Percentiles rank a stretch among this genome's conserved stretches.
Conservation (phyloP, 92 coral and sea anemone species). For the Porites lobata region DNA sequence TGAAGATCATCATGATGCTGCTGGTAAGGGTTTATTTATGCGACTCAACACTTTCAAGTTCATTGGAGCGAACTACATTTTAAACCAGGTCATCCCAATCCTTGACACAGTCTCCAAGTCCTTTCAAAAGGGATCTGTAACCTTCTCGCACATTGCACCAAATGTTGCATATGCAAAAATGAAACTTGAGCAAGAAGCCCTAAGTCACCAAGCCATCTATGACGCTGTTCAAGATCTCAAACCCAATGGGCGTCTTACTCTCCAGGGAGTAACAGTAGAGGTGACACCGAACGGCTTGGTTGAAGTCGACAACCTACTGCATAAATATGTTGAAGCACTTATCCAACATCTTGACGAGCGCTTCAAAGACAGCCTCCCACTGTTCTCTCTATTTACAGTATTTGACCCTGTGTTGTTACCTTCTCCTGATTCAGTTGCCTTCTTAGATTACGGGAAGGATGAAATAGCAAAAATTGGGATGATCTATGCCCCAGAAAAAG, state of each 20-base stretch:
- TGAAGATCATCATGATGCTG: slow-evolving; percentile 50
- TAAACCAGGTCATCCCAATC: slow-evolving; percentile 44
- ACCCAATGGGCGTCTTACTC: slow-evolving; percentile 47
- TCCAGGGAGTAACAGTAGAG: slow-evolving; percentile 29
- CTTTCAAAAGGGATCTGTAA: slow-evolving; percentile 51
- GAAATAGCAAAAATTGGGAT: slow-evolving; percentile 31
- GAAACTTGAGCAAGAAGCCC: slow-evolving; percentile 49
- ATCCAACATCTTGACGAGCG: slow-evolving; percentile 47
- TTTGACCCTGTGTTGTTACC: slow-evolving; percentile 42
- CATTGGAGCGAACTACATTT: slow-evolving; percentile 39
- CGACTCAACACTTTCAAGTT: slow-evolving; percentile 52
- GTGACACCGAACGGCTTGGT: slow-evolving; percentile 32
- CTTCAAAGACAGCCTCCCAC: slow-evolving; percentile 44
- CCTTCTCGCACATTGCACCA: slow-evolving; percentile 57
- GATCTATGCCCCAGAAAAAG: slow-evolving; percentile 8
- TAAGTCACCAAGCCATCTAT: slow-evolving; percentile 41
- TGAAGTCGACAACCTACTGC: slow-evolving; percentile 50
- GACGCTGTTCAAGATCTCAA: slow-evolving; percentile 51
- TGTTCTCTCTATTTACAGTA: slow-evolving; percentile 40
- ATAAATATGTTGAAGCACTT: slow-evolving; percentile 39
- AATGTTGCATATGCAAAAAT: slow-evolving; percentile 46
- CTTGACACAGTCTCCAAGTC: slow-evolving; percentile 29
- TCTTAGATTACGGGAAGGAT: slow-evolving; percentile 42
- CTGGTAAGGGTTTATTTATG: slow-evolving; percentile 48
- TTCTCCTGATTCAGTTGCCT: slow-evolving; percentile 40